A percentile compares a stretch with the other conserved stretches of the same genome.
phyloP scores from a whole-genome alignment of 2,113 vertebrate species.

The Nibea coibor region DNA sequence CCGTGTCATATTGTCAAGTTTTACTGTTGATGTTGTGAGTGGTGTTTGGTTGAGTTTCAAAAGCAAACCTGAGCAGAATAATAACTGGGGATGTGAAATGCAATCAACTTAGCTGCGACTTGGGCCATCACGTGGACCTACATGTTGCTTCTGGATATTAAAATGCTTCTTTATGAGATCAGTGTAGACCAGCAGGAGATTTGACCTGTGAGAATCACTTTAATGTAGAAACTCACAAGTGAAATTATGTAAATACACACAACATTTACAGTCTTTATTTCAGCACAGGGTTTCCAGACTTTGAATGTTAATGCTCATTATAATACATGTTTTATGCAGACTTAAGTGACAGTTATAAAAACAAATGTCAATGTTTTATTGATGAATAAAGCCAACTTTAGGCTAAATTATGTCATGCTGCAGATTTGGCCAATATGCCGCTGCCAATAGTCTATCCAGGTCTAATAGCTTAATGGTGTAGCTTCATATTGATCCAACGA shows the following conservation, averaged over 20 bases:
- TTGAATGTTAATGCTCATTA: neutral
- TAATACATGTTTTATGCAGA: neutral
- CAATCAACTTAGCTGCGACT: neutral
- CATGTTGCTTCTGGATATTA: neutral
- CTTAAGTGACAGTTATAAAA: conserved; percentile 32
- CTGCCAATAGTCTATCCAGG: conserved; percentile 51
- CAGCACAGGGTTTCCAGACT: neutral
- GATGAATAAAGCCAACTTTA: conserved; percentile 40
- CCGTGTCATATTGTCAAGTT: neutral
- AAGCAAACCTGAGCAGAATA: neutral
- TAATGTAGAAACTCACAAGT: neutral
- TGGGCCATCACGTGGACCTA: neutral
- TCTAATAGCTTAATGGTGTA: conserved; percentile 65
- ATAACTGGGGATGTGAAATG: neutral
- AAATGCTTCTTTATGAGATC: neutral
- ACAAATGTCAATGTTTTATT: conserved; percentile 15
- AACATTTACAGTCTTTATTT: neutral
- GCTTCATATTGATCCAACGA: conserved; percentile 59
- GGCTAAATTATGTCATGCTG: conserved; percentile 45
- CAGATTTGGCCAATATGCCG: conserved; percentile 43
- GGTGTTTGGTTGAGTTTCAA: neutral
- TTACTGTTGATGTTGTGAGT: neutral
- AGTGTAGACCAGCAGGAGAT: neutral
- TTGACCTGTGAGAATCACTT: neutral
- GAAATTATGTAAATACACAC: neutral